Percentiles rank a stretch among this genome's conserved stretches.
phyloP scores from a whole-genome alignment of 2,888 invertebrate genomes.

The Chalcis sispes region DNA sequence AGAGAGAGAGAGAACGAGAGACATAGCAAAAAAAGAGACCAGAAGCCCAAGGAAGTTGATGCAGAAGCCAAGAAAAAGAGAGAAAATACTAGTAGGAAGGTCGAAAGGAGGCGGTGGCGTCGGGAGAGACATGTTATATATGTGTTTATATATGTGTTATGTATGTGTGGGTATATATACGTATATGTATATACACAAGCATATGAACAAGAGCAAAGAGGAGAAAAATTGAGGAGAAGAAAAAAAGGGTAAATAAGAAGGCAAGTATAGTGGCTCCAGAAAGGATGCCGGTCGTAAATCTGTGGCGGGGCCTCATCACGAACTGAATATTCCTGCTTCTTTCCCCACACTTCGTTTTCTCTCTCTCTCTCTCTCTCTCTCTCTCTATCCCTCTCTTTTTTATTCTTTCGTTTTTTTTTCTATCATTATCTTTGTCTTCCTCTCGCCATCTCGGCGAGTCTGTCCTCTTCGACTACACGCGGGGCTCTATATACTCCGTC shows the following conservation, averaged over 20 bases:
- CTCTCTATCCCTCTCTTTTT: slow-evolving; percentile 9
- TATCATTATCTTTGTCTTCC: slow-evolving; percentile 38
- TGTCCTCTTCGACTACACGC: neutral
- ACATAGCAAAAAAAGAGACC: slow-evolving; percentile 46
- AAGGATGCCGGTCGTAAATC: slow-evolving; percentile 72
- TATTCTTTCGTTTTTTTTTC: slow-evolving; percentile 29
- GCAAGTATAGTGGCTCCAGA: slow-evolving; percentile 63
- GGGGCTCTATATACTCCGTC: neutral
- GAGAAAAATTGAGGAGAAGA: slow-evolving; percentile 56
- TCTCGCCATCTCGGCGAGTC: neutral
- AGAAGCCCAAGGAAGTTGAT: slow-evolving; percentile 31
- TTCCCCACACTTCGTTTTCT: slow-evolving; percentile 10
- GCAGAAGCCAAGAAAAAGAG: slow-evolving; percentile 14
- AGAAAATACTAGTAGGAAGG: slow-evolving; percentile 2
- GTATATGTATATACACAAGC: slow-evolving; percentile 3
- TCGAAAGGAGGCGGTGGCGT: slow-evolving; percentile 50
- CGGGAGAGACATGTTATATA: too few relatives aligned
- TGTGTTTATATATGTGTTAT: too few relatives aligned
- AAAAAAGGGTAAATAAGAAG: slow-evolving; percentile 68
- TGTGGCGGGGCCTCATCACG: slow-evolving; percentile 71
- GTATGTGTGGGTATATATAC: too few relatives aligned
- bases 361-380: slow-evolving; percentile 24
- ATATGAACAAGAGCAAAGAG: slow-evolving; percentile 48
- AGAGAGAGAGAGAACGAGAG: slow-evolving; percentile 21
- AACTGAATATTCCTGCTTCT: slow-evolving; percentile 65